Percentiles rank a stretch among this genome's conserved stretches.
Evolutionary conservation across 2,888 invertebrate genomes (phyloP).

Genomic region (Bellardia bayeri): DNA sequence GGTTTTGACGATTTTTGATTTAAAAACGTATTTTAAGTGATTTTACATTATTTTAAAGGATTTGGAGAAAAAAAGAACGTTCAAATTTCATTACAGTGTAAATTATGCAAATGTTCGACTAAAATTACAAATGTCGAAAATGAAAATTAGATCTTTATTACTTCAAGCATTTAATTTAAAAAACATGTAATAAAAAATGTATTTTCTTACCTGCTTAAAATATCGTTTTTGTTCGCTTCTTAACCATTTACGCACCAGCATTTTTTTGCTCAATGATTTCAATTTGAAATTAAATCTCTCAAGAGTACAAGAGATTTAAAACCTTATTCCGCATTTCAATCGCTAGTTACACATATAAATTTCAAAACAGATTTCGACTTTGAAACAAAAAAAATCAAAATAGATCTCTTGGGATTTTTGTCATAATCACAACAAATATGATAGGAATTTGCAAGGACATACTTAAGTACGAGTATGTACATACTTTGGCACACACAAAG

Average conservation of each 20-base stretch:
- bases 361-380: constrained; percentile 32
- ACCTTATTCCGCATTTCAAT: neutral
- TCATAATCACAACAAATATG: constrained; percentile 44
- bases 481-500: neutral
- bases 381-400: constrained; percentile 19
- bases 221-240: neutral
- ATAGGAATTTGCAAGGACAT: neutral
- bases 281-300: neutral
- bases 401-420: constrained; percentile 53
- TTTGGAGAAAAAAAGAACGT: too few species aligned
- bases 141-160: too few species aligned
- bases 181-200: neutral
- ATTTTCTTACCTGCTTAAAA: neutral
- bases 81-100: too few species aligned
- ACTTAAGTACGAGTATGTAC: neutral
- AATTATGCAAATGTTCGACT: too few species aligned
- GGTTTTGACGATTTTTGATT: too few species aligned
- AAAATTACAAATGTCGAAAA: too few species aligned
- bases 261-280: neutral
- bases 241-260: neutral
- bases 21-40: too few species aligned
- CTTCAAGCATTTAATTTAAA: too few species aligned
- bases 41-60: too few species aligned
- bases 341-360: constrained; percentile 26
- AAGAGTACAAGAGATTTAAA: neutral